Evolutionary conservation across 2,113 vertebrate genomes (phyloP).

Genomic region (Bothrops jararaca): DNA sequence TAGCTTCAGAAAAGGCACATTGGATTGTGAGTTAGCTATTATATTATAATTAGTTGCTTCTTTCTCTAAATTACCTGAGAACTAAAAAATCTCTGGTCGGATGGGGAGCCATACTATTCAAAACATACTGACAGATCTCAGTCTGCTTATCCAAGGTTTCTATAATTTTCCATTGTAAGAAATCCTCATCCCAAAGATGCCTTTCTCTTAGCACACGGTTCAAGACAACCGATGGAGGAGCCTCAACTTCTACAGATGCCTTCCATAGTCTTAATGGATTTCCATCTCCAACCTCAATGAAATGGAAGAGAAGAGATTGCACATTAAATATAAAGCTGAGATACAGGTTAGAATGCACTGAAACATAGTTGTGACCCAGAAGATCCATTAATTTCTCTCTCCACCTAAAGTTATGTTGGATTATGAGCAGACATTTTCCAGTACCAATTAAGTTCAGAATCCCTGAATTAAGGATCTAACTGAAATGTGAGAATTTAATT

Average conservation of each 20-base stretch:
- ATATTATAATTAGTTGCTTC: not conserved
- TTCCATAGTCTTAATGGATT: slow-evolving; percentile 90
- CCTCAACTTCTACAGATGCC: slow-evolving; percentile 91
- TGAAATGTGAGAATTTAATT: not conserved
- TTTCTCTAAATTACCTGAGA: slow-evolving; percentile 76
- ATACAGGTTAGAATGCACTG: not conserved
- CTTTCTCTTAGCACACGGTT: slow-evolving; percentile 93
- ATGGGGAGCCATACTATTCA: slow-evolving; percentile 94
- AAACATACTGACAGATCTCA: slow-evolving; percentile 90
- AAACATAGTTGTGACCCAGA: not conserved
- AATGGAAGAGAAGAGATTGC: not conserved
- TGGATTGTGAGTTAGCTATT: not conserved
- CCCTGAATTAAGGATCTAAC: not conserved
- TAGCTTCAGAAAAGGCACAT: not conserved
- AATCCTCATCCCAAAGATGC: slow-evolving; percentile 94
- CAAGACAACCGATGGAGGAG: slow-evolving; percentile 89
- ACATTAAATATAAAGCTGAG: not conserved
- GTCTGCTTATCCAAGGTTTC: slow-evolving; percentile 91
- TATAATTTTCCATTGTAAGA: slow-evolving; percentile 93
- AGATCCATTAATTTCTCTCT: not conserved
- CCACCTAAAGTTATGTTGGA: not conserved
- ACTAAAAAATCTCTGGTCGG: slow-evolving; percentile 90
- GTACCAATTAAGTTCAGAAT: not conserved
- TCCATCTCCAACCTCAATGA: slow-evolving; percentile 86
- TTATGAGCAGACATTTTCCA: not conserved